Evolutionary conservation across 2,888 invertebrate species (phyloP).

Genomic region (Drosophila incognita): DNA sequence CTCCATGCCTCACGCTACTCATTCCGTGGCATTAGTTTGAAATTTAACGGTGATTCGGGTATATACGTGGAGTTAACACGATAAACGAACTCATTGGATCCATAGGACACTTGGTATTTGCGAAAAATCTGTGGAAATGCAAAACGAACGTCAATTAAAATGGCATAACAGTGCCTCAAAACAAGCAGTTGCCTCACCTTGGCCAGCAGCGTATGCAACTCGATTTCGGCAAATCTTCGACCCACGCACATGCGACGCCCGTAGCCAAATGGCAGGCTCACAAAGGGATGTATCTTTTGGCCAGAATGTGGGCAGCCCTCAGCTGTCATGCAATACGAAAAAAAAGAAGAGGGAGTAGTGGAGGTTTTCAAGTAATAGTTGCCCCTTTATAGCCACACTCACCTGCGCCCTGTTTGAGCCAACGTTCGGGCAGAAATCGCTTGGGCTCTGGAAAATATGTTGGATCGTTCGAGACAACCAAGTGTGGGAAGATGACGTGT

Average conservation of each 20-base stretch:
- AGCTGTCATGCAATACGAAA: constrained; percentile 26
- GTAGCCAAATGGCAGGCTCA: constrained; percentile 91
- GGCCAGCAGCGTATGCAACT: constrained; percentile 90
- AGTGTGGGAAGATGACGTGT: constrained; percentile 92
- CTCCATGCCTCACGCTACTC: constrained; percentile 58
- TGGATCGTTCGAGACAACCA: constrained; percentile 90
- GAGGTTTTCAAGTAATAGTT: neutral
- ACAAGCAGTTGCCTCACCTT: constrained; percentile 86
- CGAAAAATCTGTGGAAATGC: constrained; percentile 87
- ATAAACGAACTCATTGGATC: constrained; percentile 88
- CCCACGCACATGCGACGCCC: constrained; percentile 92
- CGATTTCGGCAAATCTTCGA: constrained; percentile 92
- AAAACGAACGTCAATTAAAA: constrained; percentile 25
- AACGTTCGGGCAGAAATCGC: constrained; percentile 91
- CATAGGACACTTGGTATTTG: constrained; percentile 89
- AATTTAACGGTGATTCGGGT: constrained; percentile 89
- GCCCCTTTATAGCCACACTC: constrained; percentile 34
- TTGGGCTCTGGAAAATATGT: constrained; percentile 90
- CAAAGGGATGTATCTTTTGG: constrained; percentile 90
- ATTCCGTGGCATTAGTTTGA: constrained; percentile 86
- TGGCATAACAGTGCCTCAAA: neutral
- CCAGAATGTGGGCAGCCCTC: constrained; percentile 82
- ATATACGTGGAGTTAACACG: constrained; percentile 91
- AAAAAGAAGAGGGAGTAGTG: neutral
- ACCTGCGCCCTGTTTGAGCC: constrained; percentile 87